Evolutionary conservation across 2,888 invertebrate genomes (phyloP).

Genomic region (Phrixothrix hirtus): DNA sequence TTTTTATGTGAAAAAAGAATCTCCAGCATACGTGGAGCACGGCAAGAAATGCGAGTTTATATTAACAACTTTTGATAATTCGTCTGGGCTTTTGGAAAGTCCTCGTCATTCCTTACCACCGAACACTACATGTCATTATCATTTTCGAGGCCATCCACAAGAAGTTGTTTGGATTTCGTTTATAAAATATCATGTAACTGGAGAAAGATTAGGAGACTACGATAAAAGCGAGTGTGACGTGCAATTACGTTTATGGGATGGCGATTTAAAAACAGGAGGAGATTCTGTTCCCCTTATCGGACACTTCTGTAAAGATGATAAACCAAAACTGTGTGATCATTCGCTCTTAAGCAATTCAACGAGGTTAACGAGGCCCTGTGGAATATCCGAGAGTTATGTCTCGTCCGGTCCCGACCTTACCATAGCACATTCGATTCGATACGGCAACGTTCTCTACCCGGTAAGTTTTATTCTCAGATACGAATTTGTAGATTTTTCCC

Average conservation of each 20-base stretch:
- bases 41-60: constrained; percentile 77
- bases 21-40: constrained; percentile 73
- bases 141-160: constrained; percentile 73
- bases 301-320: constrained; percentile 77
- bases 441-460: constrained; percentile 79
- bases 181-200: constrained; percentile 77
- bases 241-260: constrained; percentile 76
- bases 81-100: constrained; percentile 73
- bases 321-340: constrained; percentile 75
- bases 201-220: constrained; percentile 64
- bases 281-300: constrained; percentile 63
- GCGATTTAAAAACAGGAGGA: constrained; percentile 57
- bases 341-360: constrained; percentile 73
- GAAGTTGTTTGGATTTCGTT: constrained; percentile 85
- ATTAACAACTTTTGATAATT: constrained; percentile 73
- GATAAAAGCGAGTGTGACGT: constrained; percentile 75
- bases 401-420: constrained; percentile 76
- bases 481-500: constrained; percentile 79
- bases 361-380: constrained; percentile 72
- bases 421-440: constrained; percentile 73
- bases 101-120: constrained; percentile 79
- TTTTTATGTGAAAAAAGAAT: constrained; percentile 74
- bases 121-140: constrained; percentile 80
- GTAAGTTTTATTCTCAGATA: constrained; percentile 78
- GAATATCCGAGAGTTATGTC: constrained; percentile 74